Base-by-base conservation (phyloP, 1,140 invertebrate species). In the Panulirus ornatus region DNA sequence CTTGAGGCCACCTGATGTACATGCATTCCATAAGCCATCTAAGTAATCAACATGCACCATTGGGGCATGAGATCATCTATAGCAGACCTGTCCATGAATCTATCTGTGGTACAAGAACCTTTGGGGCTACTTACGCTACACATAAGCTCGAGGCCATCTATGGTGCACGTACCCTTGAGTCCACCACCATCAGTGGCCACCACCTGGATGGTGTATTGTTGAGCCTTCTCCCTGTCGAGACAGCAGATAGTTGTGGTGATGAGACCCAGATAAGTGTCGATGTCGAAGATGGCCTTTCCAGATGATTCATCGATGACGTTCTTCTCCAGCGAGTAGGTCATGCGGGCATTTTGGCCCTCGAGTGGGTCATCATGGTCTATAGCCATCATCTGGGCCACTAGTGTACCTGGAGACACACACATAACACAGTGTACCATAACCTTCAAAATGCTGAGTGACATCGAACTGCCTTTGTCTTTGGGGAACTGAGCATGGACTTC, bases 141-240 rank as follows among this genome's bases (percentile, higher is more conserved):
- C 70, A 73, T 8, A 34, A 73, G 14, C 36, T 34, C 34, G 44
- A 22, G 42, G n/a, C 54, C 54, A 14, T 0, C 54, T 58, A 19
- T 22, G 1, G 3, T 27, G 22, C 73, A 81, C 78, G 54, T 30
- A 81, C 78, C 78, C 51, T 81, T 81, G 47, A 81, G 78, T n/a
- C 78, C 78, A n/a, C 78, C 78, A 5, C 78, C 78, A 47, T 81
- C 78, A 36, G 78, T 81, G 19, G 47, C 78, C 78, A 81, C 78
- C 47, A 81, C 78, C 51, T 81, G 78, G 47, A 81, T 58, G 78
- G 58, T 54, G 78, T 81, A 81, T 14, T 47, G 47, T 16, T 54
- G 78, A 14, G 78, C 58, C 47, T 81, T 81, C 78, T 81, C 78
- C 19, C 78, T 47, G 78, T 81, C 78, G 78, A 81, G 78, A 30